Evolutionary conservation across 1,140 invertebrate species (phyloP), one percentile per base, ranked within the genome.

Genomic region (Hyles vespertilio): DNA sequence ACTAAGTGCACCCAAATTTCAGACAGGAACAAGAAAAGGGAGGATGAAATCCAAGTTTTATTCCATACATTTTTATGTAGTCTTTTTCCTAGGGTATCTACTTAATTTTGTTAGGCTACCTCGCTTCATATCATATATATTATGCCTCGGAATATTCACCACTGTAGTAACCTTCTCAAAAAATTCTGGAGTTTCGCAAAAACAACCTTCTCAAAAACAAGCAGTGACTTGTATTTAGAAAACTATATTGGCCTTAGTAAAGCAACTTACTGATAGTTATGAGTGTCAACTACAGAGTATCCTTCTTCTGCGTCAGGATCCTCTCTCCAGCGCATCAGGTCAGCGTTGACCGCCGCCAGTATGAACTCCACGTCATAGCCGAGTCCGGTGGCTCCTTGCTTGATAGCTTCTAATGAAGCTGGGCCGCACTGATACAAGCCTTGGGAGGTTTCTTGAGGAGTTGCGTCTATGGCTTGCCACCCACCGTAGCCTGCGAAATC

Each of bases 401-500:
- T 92, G 44, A 96, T 92, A 11, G 94, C 94, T 74, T 92, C 91
- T 3, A 92, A 59, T 0, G 92, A 90, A 0, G 92, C 90, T 6
- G 95, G 94, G 0, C 94, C 94, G 71, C 93, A 94, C 40, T 92
- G 91, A 70, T 88, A 92, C 52, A 90, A 71, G 3, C 89, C 89
- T 69, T 85, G 74, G 56, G 93, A 94, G 32, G 84, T 83, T 81
- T 95, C 94, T 74, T 95, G 94, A 4, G 94, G 94, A 10, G 94
- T 95, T 0, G 93, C 91, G 80, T 95, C 94, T 62, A 94, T 91
- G 0, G 92, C 93, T 85, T 95, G 94, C 94, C 94, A 95, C 2
- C 94, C 94, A 36, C 93, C 93, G 76, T 93, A 93, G 44, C 92
- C 92, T 81, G 54, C n/a, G 11, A 40, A 36, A 5, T 40, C 8